Evolutionary conservation across 2,113 vertebrate species (phyloP).

Genomic region (Eclectus roratus): DNA sequence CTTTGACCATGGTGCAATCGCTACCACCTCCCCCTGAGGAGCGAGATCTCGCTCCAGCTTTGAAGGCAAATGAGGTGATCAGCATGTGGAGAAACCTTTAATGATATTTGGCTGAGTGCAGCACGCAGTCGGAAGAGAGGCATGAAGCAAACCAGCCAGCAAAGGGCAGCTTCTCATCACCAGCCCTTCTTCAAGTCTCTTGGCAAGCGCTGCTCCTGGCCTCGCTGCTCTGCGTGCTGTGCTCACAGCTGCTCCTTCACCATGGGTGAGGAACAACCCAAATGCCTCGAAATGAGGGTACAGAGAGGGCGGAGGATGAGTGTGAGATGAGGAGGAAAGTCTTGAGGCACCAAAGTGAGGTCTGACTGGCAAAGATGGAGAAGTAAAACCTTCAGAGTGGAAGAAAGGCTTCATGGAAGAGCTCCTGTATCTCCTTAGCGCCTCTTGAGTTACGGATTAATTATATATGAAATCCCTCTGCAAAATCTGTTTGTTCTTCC

Average conservation of each 20-base stretch:
- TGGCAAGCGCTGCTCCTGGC: constrained; percentile 43
- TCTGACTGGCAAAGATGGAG: not conserved
- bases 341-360: not conserved
- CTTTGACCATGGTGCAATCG: not conserved
- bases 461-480: not conserved
- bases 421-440: not conserved
- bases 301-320: not conserved
- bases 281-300: not conserved
- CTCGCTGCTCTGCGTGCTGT: not conserved
- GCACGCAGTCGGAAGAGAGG: not conserved
- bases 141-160: not conserved
- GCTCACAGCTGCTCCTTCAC: constrained; percentile 40
- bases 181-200: not conserved
- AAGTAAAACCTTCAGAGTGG: not conserved
- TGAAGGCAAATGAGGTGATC: constrained; percentile 3
- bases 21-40: not conserved
- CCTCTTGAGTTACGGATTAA: not conserved
- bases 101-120: not conserved
- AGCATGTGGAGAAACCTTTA: not conserved
- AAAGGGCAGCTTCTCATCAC: constrained; percentile 15
- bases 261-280: not conserved
- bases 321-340: not conserved
- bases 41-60: not conserved
- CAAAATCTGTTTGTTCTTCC: not conserved
- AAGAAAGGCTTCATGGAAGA: not conserved